These are phyloP conservation scores for Idaea aversata DNA, from an alignment of 2,888 invertebrate genomes.

Conservation along the genomic window DNA sequence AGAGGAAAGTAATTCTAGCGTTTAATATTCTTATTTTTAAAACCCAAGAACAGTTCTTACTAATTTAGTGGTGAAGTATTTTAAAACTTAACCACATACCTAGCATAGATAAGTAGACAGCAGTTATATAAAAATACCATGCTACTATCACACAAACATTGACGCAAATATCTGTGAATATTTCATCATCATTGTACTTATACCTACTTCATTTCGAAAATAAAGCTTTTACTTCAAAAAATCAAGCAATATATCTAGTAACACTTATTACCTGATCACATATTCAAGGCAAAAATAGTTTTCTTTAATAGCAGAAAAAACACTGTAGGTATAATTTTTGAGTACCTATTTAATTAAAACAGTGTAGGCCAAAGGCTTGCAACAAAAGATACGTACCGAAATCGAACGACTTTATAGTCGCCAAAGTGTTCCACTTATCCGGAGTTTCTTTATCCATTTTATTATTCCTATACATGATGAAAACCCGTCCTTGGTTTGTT, in stretches of 20 bases:
- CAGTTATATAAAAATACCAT: background rate
- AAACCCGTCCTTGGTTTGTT: slow-evolving; percentile 9
- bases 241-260: too few species aligned
- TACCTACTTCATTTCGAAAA: too few species aligned
- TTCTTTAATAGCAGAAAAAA: background rate
- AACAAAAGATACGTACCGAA: slow-evolving; percentile 49
- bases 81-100: too few species aligned
- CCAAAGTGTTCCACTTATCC: slow-evolving; percentile 68
- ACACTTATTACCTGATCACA: too few species aligned
- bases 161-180: too few species aligned
- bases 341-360: background rate
- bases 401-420: slow-evolving; percentile 72
- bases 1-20: slow-evolving; percentile 23
- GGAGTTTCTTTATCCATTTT: slow-evolving; percentile 57
- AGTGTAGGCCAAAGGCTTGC: too few species aligned
- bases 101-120: background rate
- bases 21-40: slow-evolving; percentile 4
- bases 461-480: background rate
- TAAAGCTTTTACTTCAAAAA: too few species aligned
- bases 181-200: too few species aligned
- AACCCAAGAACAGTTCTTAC: background rate
- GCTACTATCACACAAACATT: too few species aligned
- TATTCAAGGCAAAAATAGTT: too few species aligned
- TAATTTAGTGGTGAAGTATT: background rate
- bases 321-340: background rate